These are phyloP conservation scores for Hirtodrosophila histrioides DNA, from an alignment of 2,888 invertebrate species.

Conservation along the genomic window DNA sequence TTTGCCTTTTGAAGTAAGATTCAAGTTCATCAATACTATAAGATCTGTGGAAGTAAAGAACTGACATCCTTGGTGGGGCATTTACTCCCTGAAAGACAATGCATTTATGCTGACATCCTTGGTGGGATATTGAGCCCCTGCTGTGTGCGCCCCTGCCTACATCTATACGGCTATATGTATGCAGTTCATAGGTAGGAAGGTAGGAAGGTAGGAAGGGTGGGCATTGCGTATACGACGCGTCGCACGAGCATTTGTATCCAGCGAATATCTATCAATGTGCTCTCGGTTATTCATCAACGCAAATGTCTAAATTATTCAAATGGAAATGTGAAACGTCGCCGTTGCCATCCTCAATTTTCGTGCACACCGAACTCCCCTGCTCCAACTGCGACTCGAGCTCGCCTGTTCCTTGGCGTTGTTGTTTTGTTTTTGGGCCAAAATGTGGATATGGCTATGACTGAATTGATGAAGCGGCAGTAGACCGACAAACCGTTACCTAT, in stretches of 20 bases:
- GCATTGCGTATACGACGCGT: constrained; percentile 49
- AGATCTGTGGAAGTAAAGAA: too few species aligned
- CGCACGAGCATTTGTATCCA: constrained; percentile 31
- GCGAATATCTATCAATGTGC: constrained; percentile 77
- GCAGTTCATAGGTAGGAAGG: constrained; percentile 1
- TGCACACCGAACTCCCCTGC: neutral
- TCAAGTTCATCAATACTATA: too few species aligned
- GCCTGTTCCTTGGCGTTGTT: constrained; percentile 13
- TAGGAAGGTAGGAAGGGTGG: neutral
- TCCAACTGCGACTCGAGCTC: constrained; percentile 16
- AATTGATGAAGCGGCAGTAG: constrained; percentile 76
- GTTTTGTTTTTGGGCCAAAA: constrained; percentile 62
- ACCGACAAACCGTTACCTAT: constrained; percentile 71
- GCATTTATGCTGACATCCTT: too few species aligned
- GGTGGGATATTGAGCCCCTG: too few species aligned
- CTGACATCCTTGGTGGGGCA: too few species aligned
- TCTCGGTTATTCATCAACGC: constrained; percentile 80
- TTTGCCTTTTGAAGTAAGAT: too few species aligned
- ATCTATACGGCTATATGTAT: neutral
- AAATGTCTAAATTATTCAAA: constrained; percentile 82
- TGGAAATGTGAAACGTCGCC: constrained; percentile 74
- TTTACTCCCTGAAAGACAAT: too few species aligned
- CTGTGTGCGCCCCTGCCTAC: neutral
- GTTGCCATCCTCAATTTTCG: constrained; percentile 20
- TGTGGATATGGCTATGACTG: constrained; percentile 57